Conservation (phyloP, 2,888 invertebrate species). For the Ptychoptera contaminata region DNA sequence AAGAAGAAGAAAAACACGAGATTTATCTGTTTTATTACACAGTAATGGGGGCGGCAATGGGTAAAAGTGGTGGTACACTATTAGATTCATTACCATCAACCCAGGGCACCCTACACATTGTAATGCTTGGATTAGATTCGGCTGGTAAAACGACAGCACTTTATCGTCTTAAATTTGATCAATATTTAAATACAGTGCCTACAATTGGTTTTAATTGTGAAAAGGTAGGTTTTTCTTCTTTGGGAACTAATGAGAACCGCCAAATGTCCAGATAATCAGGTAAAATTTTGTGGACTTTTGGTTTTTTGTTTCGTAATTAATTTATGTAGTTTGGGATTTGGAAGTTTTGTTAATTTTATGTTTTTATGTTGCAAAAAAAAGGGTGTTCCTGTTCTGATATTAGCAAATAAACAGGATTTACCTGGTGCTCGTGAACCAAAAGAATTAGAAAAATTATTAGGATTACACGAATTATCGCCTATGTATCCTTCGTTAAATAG, state of each 20-base stretch:
- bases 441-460: slow-evolving; percentile 74
- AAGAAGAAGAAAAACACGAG: too few relatives aligned
- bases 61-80: slow-evolving; percentile 27
- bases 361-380: too few relatives aligned
- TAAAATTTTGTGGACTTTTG: slow-evolving; percentile 10
- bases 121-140: slow-evolving; percentile 92
- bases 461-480: slow-evolving; percentile 55
- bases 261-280: slow-evolving; percentile 73
- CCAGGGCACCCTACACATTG: slow-evolving; percentile 71
- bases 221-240: slow-evolving; percentile 77
- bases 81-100: slow-evolving; percentile 26
- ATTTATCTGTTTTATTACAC: too few relatives aligned
- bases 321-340: too few relatives aligned
- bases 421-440: slow-evolving; percentile 78
- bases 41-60: slow-evolving; percentile 28
- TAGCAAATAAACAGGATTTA: slow-evolving; percentile 93
- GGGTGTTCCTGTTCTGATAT: slow-evolving; percentile 80
- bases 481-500: slow-evolving; percentile 13
- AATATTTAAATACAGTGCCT: slow-evolving; percentile 92
- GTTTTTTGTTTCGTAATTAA: too few relatives aligned
- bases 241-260: slow-evolving; percentile 84
- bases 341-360: too few relatives aligned
- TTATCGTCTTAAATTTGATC: slow-evolving; percentile 92
- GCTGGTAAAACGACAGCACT: slow-evolving; percentile 95
- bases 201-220: slow-evolving; percentile 98